Base-by-base conservation (phyloP, 2,113 vertebrate genomes). In the Oreochromis niloticus region DNA sequence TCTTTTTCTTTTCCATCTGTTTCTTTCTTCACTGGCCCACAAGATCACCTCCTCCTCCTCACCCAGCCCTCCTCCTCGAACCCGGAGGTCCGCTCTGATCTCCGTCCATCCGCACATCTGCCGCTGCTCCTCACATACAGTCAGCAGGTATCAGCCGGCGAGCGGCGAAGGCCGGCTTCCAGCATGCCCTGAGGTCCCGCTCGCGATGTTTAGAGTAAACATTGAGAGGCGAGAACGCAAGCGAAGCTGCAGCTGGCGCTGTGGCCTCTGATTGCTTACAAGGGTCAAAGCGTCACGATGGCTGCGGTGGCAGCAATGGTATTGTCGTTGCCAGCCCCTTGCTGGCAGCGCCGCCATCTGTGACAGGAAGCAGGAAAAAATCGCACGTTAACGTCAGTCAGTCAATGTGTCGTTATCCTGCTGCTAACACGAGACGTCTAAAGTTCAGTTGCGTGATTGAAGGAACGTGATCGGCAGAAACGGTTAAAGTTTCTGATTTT, bases 1-100 rank as follows among this genome's bases (percentile, higher is more conserved):
- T 96, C 96, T 97, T 96, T 96, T 96, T 95, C 92, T 96, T 94
- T 96, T 94, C 89, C 93, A 95, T 95, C 91, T 89, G 46, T 94
- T 91, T 92, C 90, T 95, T 93, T 91, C 85, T 88, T 86, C 92
- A 81, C 87, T 73, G 85, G 83, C 84, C 85, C 90, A 88, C 83
- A 48, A 85, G 71, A 81, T 89, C 90, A 89, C 81, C 78, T 50
- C 75, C 48, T 56, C 80, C 68, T 61, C 84, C 36, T 84, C 73
- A 54, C 56, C 83, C 54, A 63, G 14, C 79, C 52, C 80, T 27
- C 16, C 71, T 27, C 81, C 39, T 78, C 48, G 5, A 48, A 63
- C 87, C 80, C 36, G 83, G 68, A 84, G 87, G 73, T 93, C 84
- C 90, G 61, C 54, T 66, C 79, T 61, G 75, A 66, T 80, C 59